phyloP scores from a whole-genome alignment of 1,140 invertebrate species.

The Halesus radiatus region DNA sequence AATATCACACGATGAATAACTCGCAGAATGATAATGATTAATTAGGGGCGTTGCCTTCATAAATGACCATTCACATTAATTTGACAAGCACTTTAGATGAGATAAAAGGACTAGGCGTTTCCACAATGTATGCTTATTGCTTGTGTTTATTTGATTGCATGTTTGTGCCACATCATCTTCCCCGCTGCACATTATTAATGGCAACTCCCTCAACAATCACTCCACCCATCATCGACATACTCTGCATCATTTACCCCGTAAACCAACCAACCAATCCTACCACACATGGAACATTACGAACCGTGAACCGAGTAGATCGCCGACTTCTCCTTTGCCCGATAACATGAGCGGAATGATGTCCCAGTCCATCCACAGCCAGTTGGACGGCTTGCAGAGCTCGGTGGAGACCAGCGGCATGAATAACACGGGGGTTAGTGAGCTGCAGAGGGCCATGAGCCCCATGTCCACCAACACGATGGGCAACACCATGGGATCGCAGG shows the following conservation, averaged over 20 bases:
- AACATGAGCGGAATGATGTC: conserved; percentile 66
- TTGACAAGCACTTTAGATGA: neutral
- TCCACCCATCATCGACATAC: conserved; percentile 6
- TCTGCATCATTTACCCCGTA: conserved; percentile 5
- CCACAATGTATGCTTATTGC: conserved; percentile 45
- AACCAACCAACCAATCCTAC: neutral
- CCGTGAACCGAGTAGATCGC: conserved; percentile 60
- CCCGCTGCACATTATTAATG: conserved; percentile 46
- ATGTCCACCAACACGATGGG: conserved; percentile 53
- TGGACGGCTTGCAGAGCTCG: conserved; percentile 49
- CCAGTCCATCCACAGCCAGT: conserved; percentile 54
- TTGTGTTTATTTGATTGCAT: conserved; percentile 53
- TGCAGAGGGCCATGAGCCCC: conserved; percentile 64
- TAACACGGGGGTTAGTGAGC: conserved; percentile 61
- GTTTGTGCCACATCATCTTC: conserved; percentile 51
- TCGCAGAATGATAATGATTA: too few relatives aligned
- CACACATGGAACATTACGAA: too few relatives aligned
- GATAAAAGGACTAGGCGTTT: conserved; percentile 16
- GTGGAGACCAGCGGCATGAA: conserved; percentile 61
- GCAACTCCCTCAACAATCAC: conserved; percentile 29
- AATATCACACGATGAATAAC: neutral
- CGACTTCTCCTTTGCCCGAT: conserved; percentile 60
- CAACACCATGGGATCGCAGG: conserved; percentile 52
- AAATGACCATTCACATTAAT: conserved; percentile 23
- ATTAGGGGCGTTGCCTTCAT: neutral